Conservation (phyloP, 2,888 invertebrate species). For the Fabriciana adippe region DNA sequence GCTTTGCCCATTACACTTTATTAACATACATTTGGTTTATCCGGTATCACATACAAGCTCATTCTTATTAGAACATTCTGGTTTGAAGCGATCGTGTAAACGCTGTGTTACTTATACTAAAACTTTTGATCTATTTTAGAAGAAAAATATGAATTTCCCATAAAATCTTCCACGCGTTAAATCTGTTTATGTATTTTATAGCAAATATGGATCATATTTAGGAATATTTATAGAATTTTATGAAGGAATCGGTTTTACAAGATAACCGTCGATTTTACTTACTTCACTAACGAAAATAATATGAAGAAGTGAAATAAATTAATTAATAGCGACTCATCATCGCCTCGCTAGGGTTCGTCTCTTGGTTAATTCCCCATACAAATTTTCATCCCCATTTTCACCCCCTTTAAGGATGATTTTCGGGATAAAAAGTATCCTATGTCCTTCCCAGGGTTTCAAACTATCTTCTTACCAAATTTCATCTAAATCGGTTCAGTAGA, state of each 20-base stretch:
- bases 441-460: too few relatives aligned
- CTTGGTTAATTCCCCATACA: too few relatives aligned
- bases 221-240: conserved; percentile 29
- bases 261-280: not conserved
- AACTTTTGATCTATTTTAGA: conserved; percentile 42
- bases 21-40: conserved; percentile 59
- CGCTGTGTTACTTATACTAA: conserved; percentile 10
- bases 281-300: too few relatives aligned
- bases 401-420: too few relatives aligned
- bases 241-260: conserved; percentile 12
- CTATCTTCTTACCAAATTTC: too few relatives aligned
- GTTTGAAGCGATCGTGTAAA: conserved; percentile 24
- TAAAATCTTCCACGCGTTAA: conserved; percentile 30
- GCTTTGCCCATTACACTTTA: conserved; percentile 57
- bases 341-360: too few relatives aligned
- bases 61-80: conserved; percentile 56
- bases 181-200: conserved; percentile 27
- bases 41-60: conserved; percentile 55
- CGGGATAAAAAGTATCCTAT: too few relatives aligned
- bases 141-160: conserved; percentile 33
- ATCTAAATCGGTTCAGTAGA: too few relatives aligned
- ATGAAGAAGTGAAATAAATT: too few relatives aligned
- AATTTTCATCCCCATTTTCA: too few relatives aligned
- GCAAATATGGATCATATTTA: conserved; percentile 9
- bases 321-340: too few relatives aligned